Conservation (phyloP, 2,797 vertebrate genomes). For the Sebastes baramenuke region DNA sequence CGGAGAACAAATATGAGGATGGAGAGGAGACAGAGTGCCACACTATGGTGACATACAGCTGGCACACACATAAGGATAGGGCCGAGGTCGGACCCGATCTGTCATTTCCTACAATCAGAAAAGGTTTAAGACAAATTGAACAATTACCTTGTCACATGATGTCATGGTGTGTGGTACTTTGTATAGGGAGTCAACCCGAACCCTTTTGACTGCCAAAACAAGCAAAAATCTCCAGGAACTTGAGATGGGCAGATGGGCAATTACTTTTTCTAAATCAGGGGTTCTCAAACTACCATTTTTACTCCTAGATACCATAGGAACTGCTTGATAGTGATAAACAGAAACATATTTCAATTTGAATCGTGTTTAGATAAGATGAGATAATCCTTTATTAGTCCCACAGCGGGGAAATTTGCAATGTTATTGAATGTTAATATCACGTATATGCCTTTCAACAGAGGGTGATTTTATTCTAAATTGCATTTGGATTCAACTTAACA, state of each 20-base stretch:
- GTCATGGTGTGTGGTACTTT: not conserved
- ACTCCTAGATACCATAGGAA: too few species aligned
- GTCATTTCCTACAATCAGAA: not conserved
- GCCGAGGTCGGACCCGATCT: not conserved
- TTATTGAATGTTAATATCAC: too few species aligned
- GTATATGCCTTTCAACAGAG: too few species aligned
- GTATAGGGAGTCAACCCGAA: not conserved
- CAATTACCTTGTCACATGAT: not conserved
- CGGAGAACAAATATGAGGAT: slow-evolving; percentile 29
- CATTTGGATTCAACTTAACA: too few species aligned
- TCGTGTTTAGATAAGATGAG: too few species aligned
- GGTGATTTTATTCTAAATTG: too few species aligned
- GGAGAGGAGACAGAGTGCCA: slow-evolving; percentile 11
- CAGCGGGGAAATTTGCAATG: too few species aligned
- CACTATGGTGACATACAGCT: slow-evolving; percentile 13
- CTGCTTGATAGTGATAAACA: too few species aligned
- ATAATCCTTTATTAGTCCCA: too few species aligned
- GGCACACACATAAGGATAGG: not conserved
- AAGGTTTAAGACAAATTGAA: not conserved
- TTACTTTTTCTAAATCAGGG: not conserved
- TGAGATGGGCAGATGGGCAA: not conserved
- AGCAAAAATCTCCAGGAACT: not conserved
- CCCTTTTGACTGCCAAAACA: not conserved
- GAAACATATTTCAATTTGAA: too few species aligned
- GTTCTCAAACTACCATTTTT: too few species aligned